These are phyloP conservation scores for Nannospalax galili DNA, from an alignment of 2,113 vertebrate genomes.

Conservation along the genomic window DNA sequence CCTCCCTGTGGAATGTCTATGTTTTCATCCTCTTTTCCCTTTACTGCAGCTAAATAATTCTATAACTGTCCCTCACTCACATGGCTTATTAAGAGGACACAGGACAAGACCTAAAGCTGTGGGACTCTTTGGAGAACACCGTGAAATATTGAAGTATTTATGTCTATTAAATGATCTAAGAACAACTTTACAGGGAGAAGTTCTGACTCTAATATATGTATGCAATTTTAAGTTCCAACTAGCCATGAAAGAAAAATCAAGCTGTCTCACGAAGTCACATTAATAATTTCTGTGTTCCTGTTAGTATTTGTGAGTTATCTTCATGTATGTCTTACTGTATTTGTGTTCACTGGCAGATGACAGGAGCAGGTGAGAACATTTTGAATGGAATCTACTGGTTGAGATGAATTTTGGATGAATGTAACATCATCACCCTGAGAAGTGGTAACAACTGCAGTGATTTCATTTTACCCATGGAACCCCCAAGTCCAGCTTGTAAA, in stretches of 20 bases:
- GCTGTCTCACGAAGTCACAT: neutral
- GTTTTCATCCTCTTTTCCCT: neutral
- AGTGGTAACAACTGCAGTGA: neutral
- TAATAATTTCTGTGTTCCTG: constrained; percentile 44
- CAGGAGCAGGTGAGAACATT: neutral
- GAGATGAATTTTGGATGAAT: neutral
- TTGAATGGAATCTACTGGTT: neutral
- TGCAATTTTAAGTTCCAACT: constrained; percentile 41
- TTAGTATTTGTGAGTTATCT: constrained; percentile 13
- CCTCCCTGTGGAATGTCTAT: neutral
- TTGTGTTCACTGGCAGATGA: neutral
- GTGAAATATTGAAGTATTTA: neutral
- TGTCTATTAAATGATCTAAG: constrained; percentile 42
- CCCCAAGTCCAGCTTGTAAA: neutral
- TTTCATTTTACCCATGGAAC: neutral
- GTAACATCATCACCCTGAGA: neutral
- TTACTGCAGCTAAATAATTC: neutral
- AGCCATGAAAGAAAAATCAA: neutral
- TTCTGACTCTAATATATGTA: constrained; percentile 23
- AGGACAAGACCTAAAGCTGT: neutral
- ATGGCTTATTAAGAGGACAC: rapidly evolving
- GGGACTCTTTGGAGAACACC: neutral
- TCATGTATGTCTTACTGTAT: neutral
- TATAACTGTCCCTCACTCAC: neutral
- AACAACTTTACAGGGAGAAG: constrained; percentile 13